A percentile compares a stretch with the other conserved stretches of the same genome.
Conservation (phyloP, 2,797 vertebrate species). For the Thaleichthys pacificus region DNA sequence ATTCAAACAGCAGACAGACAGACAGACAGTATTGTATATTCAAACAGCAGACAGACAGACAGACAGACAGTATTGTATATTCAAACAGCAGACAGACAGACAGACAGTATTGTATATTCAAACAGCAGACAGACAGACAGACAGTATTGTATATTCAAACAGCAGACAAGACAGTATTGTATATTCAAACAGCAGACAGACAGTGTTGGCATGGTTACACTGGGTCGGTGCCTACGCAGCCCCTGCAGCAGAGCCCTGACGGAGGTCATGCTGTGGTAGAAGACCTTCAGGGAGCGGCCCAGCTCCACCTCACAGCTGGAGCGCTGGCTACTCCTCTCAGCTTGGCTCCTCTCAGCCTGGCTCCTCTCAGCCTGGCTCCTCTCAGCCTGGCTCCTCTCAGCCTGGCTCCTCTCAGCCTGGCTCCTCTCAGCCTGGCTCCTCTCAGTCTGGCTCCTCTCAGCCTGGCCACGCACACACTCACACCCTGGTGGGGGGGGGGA, state of each 20-base stretch:
- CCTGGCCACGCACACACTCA: constrained; percentile 45
- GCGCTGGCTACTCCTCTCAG: constrained; percentile 31
- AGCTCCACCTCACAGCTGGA: constrained; percentile 82
- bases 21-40: no score
- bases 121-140: constrained; percentile 4
- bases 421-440: no score
- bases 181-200: background rate
- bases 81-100: background rate
- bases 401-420: no score
- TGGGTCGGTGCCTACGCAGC: constrained; percentile 76
- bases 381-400: no score
- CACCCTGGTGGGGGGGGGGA: constrained; percentile 41
- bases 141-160: background rate
- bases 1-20: background rate
- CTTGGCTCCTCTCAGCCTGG: constrained; percentile 23
- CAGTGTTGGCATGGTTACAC: constrained; percentile 57
- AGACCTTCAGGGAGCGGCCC: constrained; percentile 84
- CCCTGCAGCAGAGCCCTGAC: constrained; percentile 80
- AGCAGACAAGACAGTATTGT: background rate
- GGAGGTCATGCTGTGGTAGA: constrained; percentile 85
- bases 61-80: background rate
- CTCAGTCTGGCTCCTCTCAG: background rate
- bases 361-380: no score
- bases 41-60: no score
- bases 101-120: background rate